Evolutionary conservation across 2,797 vertebrate species (phyloP), one percentile per base, ranked within the genome.

Genomic region (Morus bassanus): DNA sequence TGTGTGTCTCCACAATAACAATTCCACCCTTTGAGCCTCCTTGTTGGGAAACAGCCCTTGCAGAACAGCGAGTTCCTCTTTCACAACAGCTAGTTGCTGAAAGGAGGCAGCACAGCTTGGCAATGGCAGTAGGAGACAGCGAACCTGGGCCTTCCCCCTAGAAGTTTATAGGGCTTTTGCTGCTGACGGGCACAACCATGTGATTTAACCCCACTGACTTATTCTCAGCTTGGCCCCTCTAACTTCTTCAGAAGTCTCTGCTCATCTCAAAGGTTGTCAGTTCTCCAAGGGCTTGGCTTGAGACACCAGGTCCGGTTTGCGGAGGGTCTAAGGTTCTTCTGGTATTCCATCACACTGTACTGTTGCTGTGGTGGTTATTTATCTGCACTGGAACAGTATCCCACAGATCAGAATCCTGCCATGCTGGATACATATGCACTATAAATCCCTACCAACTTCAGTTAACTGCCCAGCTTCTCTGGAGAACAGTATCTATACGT

Each of bases 51-150:
- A 97, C 17, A 92, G 74, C 28, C 74, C 64, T 79, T 90, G 60
- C 48, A 88, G 94, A 96, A 79, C 65, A 93, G 75, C 57, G 28
- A 79, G 87, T 89, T 95, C 93, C 87, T 95, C 95, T 96, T 96
- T 96, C 91, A 84, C 91, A 96, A 93, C 79, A 91, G 63, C 69
- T 48, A 10, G 28, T 30, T 95, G 89, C 92, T 95, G 93, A 93
- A 91, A 90, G 79, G 74, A 94, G 76, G 54, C 79, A 76, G 85
- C n/a, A 11, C 54, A 63, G 43, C 73, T 91, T 83, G 84, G 93
- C 89, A 88, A 8, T 3, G 45, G 45, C 81, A 76, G n/a, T 1
- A 85, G 65, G 46, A 96, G 87, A 78, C 89, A 86, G 76, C 61
- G 74, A 93, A 96, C 79, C 85, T 82, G 60, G 64, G 45, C 57